Evolutionary conservation across 2,888 invertebrate genomes (phyloP).

Genomic region (Serripes groenlandicus): DNA sequence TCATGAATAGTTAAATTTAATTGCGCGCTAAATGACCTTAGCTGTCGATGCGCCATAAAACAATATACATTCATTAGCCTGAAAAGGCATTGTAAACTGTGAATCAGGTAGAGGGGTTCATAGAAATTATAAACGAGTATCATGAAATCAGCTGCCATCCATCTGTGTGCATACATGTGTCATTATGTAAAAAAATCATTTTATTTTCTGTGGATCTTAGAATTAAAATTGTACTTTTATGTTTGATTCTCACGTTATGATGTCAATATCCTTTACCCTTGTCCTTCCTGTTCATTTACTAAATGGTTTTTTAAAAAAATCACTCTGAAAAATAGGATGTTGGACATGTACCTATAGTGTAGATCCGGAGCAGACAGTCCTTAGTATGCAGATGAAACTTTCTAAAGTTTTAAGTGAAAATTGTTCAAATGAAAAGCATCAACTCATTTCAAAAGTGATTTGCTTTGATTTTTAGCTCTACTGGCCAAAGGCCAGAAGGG

Average conservation of each 20-base stretch:
- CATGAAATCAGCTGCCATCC: background rate
- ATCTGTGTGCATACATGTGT: background rate
- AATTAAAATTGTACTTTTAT: conserved; percentile 22
- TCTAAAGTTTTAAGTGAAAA: no score
- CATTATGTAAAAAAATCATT: conserved; percentile 17
- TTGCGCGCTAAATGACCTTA: background rate
- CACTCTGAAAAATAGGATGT: background rate
- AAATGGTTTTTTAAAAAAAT: background rate
- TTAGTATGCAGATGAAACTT: no score
- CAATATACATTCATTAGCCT: background rate
- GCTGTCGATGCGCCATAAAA: background rate
- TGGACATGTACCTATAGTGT: no score
- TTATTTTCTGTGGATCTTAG: conserved; percentile 8
- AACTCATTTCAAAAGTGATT: no score
- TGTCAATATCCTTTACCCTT: background rate
- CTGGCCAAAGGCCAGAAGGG: no score
- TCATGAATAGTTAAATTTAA: no score
- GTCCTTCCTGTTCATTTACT: background rate
- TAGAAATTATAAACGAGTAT: background rate
- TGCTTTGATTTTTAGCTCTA: no score
- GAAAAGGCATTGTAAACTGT: background rate
- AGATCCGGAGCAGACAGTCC: no score
- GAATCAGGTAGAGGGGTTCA: background rate
- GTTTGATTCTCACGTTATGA: background rate
- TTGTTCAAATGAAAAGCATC: no score